A percentile compares a stretch with the other conserved stretches of the same genome.
These are phyloP conservation scores for Bos indicus DNA, from an alignment of 2,113 vertebrate species.

Conservation along the genomic window DNA sequence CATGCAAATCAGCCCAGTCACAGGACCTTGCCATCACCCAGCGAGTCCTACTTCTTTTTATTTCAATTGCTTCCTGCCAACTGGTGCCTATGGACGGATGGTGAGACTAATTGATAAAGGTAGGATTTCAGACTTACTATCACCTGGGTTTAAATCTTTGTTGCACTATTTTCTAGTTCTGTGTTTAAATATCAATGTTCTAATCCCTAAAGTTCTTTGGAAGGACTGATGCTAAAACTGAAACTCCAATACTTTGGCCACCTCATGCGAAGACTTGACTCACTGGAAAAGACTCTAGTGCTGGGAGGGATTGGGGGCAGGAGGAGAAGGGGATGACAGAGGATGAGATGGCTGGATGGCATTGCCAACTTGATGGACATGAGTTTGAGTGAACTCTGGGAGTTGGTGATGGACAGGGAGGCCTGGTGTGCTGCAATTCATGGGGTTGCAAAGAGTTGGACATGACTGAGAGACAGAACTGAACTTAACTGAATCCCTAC, in stretches of 20 bases:
- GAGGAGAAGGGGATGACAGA: no score
- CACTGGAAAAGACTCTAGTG: no score
- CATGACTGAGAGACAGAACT: no score
- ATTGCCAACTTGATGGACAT: rapidly evolving
- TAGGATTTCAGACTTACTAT: not conserved
- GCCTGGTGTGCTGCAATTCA: no score
- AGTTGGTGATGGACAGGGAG: no score
- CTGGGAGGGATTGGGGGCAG: no score
- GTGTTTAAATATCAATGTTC: not conserved
- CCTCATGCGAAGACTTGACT: no score
- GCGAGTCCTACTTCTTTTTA: not conserved
- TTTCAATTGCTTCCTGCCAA: not conserved
- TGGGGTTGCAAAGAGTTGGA: no score
- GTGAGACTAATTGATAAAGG: not conserved
- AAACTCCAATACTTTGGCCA: no score
- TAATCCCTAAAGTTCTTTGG: not conserved
- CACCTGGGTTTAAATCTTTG: not conserved
- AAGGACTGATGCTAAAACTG: no score
- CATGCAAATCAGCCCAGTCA: not conserved
- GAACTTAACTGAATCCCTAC: not conserved
- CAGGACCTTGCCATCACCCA: not conserved
- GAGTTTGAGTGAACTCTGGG: no score
- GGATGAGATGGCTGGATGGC: no score
- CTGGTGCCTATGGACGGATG: not conserved
- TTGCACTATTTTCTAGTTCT: not conserved